Percentiles rank a stretch among this genome's conserved stretches.
Conservation (phyloP, 2,888 invertebrate species). For the Amorpha juglandis region DNA sequence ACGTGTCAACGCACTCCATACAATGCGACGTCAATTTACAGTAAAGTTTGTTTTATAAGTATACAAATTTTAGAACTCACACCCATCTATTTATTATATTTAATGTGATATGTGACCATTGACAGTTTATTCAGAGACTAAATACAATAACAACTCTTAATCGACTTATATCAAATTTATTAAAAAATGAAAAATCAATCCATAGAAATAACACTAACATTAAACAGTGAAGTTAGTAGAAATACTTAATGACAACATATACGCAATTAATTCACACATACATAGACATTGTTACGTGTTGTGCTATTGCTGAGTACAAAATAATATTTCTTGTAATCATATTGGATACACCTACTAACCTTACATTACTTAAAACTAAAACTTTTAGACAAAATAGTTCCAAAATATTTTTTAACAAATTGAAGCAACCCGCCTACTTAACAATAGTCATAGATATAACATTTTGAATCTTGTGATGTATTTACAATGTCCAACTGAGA, state of each 20-base stretch:
- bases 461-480: constrained; percentile 67
- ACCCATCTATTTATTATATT: background rate
- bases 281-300: constrained; percentile 38
- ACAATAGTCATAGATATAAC: constrained; percentile 38
- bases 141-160: constrained; percentile 35
- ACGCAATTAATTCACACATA: constrained; percentile 57
- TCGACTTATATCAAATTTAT: constrained; percentile 71
- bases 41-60: no score
- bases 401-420: constrained; percentile 52
- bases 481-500: constrained; percentile 64
- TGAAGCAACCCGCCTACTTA: constrained; percentile 31
- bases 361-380: constrained; percentile 50
- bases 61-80: no score
- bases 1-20: no score
- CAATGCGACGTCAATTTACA: no score
- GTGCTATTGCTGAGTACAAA: constrained; percentile 38
- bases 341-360: constrained; percentile 55
- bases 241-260: constrained; percentile 47
- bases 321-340: constrained; percentile 50
- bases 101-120: background rate
- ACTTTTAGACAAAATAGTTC: constrained; percentile 67
- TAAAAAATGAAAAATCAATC: constrained; percentile 78
- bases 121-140: background rate
- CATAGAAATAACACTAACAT: constrained; percentile 74
- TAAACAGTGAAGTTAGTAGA: constrained; percentile 70